Conservation (phyloP, 2,113 vertebrate species). For the Elephas maximus region DNA sequence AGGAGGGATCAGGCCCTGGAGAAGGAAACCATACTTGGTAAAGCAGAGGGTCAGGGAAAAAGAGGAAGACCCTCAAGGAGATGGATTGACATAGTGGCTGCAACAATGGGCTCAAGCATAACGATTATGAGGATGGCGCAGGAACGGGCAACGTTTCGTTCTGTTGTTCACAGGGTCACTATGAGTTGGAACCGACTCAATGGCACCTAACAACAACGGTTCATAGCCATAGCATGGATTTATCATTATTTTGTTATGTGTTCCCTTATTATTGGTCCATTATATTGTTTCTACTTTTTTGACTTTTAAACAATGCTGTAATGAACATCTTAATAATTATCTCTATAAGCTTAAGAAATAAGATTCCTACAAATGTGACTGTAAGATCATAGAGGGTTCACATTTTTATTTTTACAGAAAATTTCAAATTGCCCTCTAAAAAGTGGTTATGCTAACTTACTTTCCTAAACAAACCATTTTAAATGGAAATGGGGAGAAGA, state of each 20-base stretch:
- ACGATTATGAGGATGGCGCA: no score
- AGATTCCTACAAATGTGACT: slow-evolving; percentile 21
- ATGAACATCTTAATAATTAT: not conserved
- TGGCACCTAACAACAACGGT: no score
- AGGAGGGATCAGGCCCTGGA: no score
- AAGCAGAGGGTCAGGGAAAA: no score
- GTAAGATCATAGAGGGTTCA: not conserved
- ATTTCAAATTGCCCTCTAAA: slow-evolving; percentile 16
- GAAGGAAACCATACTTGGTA: no score
- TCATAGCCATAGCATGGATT: not conserved
- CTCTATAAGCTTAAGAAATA: slow-evolving; percentile 24
- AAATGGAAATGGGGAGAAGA: not conserved
- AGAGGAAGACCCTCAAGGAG: no score
- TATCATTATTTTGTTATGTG: not conserved
- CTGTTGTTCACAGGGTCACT: no score
- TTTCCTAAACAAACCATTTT: slow-evolving; percentile 19
- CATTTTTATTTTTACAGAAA: slow-evolving; percentile 60
- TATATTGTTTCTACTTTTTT: not conserved
- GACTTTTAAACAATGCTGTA: not conserved
- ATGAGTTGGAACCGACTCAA: no score
- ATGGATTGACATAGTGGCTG: no score
- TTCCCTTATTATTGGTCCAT: not conserved
- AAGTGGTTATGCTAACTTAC: not conserved
- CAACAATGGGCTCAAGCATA: no score
- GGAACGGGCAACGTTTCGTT: no score